Evolutionary conservation across 2,113 vertebrate genomes (phyloP).

Genomic region (Neogobius melanostomus): DNA sequence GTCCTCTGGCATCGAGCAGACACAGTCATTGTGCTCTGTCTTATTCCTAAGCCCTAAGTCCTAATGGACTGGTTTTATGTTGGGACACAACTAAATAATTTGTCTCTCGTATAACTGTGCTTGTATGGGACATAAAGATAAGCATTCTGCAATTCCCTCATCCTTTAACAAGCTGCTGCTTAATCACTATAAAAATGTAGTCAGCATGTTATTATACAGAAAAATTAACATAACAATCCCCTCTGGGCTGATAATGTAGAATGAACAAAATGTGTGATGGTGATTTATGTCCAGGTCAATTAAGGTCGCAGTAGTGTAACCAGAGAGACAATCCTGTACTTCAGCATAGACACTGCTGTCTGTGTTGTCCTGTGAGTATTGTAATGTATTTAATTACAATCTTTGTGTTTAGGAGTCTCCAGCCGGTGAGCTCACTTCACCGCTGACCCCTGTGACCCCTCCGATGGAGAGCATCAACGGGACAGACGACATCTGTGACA

Average conservation of each 20-base stretch:
- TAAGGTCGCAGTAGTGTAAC: neutral
- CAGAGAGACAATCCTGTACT: neutral
- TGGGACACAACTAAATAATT: conserved; percentile 57
- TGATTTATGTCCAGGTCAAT: neutral
- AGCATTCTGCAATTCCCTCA: conserved; percentile 55
- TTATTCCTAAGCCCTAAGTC: conserved; percentile 46
- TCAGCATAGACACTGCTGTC: neutral
- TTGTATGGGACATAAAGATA: conserved; percentile 69
- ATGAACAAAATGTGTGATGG: neutral
- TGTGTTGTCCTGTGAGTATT: neutral
- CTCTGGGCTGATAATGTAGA: neutral
- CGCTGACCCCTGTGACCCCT: conserved; percentile 93
- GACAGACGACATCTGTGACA: conserved; percentile 89
- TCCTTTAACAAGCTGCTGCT: conserved; percentile 40
- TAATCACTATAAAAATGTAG: conserved; percentile 48
- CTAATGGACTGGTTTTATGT: conserved; percentile 73
- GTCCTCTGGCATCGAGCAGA: conserved; percentile 45
- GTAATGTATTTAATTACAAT: conserved; percentile 7
- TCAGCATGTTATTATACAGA: conserved; percentile 23
- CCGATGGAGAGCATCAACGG: conserved; percentile 89
- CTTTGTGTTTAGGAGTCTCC: conserved; percentile 74
- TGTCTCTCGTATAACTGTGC: conserved; percentile 49
- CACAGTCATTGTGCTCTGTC: conserved; percentile 47
- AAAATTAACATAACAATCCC: conserved; percentile 1
- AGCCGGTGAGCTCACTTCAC: conserved; percentile 80